phyloP scores from a whole-genome alignment of 1,140 invertebrate genomes.

The Zaprionus kolodkinae region DNA sequence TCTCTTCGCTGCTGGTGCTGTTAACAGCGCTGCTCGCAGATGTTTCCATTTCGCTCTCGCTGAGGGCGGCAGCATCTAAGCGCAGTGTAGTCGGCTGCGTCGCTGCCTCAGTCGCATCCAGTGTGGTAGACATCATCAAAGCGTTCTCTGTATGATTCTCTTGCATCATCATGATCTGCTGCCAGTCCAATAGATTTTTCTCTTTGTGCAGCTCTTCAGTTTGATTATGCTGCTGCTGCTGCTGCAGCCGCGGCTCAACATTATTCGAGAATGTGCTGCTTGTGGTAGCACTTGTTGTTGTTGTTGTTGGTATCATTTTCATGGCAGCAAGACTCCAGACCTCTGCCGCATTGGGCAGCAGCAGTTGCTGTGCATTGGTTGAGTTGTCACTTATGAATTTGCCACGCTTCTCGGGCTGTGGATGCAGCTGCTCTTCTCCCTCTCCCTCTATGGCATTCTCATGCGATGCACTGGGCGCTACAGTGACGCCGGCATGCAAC shows the following conservation, averaged over 20 bases:
- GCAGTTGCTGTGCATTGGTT: slow-evolving; percentile 74
- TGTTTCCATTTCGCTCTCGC: slow-evolving; percentile 14
- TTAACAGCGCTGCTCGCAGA: slow-evolving; percentile 12
- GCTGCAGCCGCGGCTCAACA: slow-evolving; percentile 35
- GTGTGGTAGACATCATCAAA: slow-evolving; percentile 47
- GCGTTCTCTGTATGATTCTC: slow-evolving; percentile 56
- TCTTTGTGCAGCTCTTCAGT: slow-evolving; percentile 52
- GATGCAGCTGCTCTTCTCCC: slow-evolving; percentile 34
- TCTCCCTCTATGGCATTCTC: slow-evolving; percentile 67
- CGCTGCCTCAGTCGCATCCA: slow-evolving; percentile 63
- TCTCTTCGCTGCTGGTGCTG: neutral
- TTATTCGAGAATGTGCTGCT: slow-evolving; percentile 55
- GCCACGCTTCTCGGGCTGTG: slow-evolving; percentile 63
- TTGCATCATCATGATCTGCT: slow-evolving; percentile 67
- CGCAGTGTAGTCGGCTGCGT: slow-evolving; percentile 52
- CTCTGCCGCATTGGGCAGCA: slow-evolving; percentile 67
- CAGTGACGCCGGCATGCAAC: slow-evolving; percentile 36
- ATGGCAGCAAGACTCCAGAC: slow-evolving; percentile 77
- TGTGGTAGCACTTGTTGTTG: slow-evolving; percentile 16
- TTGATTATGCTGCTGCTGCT: slow-evolving; percentile 34
- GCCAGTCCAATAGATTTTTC: slow-evolving; percentile 77
- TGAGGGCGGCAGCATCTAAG: slow-evolving; percentile 1
- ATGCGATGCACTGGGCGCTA: slow-evolving; percentile 43
- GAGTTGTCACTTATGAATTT: slow-evolving; percentile 79
- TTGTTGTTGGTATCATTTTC: slow-evolving; percentile 60